Conservation (phyloP, 2,797 vertebrate genomes). For the Enteromius unitaeniatus region DNA sequence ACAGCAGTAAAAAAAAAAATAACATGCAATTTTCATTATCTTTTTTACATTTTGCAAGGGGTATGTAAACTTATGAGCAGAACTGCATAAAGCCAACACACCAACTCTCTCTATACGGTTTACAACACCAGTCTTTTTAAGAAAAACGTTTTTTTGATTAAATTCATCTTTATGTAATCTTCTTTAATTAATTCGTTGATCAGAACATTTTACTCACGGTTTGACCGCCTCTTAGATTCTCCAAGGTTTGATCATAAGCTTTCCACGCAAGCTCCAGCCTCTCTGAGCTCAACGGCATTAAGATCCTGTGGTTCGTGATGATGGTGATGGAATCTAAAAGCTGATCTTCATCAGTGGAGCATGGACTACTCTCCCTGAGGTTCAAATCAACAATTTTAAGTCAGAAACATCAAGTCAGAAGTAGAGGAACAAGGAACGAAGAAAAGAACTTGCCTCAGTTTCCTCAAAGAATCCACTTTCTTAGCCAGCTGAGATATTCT, state of each 20-base stretch:
- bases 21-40: too few species aligned
- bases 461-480: conserved; percentile 71
- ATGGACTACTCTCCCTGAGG: conserved; percentile 52
- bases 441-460: conserved; percentile 63
- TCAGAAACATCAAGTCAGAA: not conserved
- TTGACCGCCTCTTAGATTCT: conserved; percentile 71
- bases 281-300: conserved; percentile 66
- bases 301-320: conserved; percentile 68
- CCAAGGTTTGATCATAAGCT: conserved; percentile 72
- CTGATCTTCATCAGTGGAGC: conserved; percentile 66
- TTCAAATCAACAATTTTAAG: conserved; percentile 2
- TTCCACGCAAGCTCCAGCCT: conserved; percentile 71
- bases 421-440: not conserved
- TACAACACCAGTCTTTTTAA: not conserved
- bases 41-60: too few species aligned
- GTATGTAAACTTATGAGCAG: too few species aligned
- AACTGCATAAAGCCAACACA: too few species aligned
- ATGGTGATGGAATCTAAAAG: conserved; percentile 73
- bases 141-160: not conserved
- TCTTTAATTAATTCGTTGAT: not conserved
- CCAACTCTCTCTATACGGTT: not conserved
- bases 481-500: conserved; percentile 70
- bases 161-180: not conserved
- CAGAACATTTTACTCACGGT: conserved; percentile 63
- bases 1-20: too few species aligned